Base-by-base conservation (phyloP, 2,888 invertebrate genomes). In the Rhabditoides inermis region DNA sequence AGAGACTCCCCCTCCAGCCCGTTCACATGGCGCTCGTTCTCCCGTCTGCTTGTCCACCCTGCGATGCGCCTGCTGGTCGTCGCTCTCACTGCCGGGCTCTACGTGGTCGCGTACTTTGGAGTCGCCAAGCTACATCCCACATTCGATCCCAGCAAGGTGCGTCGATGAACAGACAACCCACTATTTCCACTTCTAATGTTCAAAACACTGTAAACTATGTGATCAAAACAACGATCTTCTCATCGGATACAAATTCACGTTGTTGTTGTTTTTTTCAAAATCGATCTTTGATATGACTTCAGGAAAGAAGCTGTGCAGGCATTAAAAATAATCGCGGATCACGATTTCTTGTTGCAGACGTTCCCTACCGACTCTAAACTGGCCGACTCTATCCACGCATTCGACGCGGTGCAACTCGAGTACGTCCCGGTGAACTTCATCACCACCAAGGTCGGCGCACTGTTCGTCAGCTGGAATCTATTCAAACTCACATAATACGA, bases 121-220 rank as follows among this genome's bases (percentile, higher is more conserved):
- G 60, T 62, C 10, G 32, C 49, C n/a, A 46, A 51, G 23, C 59
- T 72, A 54, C 58, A 68, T 12, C 53, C 69, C 2, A 61, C 61
- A 12, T 72, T 72, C 49, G 68, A 69, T 15, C 72, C 72, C 0
- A 61, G 69, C 39, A n/a, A n/a, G n/a, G n/a, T n/a, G n/a, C n/a
- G n/a, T n/a, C n/a, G n/a, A n/a, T n/a, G n/a, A n/a, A n/a, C n/a
- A n/a, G n/a, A n/a, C n/a, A n/a, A n/a, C n/a, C n/a, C n/a, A n/a
- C n/a, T n/a, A n/a, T n/a, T n/a, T n/a, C n/a, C n/a, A n/a, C n/a
- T n/a, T n/a, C n/a, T n/a, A n/a, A n/a, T n/a, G n/a, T n/a, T n/a
- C n/a, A n/a, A n/a, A n/a, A n/a, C n/a, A n/a, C n/a, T n/a, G n/a
- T n/a, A n/a, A n/a, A n/a, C n/a, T n/a, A n/a, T n/a, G n/a, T n/a